phyloP scores from a whole-genome alignment of 2,797 vertebrate species.

The Lophius americanus region DNA sequence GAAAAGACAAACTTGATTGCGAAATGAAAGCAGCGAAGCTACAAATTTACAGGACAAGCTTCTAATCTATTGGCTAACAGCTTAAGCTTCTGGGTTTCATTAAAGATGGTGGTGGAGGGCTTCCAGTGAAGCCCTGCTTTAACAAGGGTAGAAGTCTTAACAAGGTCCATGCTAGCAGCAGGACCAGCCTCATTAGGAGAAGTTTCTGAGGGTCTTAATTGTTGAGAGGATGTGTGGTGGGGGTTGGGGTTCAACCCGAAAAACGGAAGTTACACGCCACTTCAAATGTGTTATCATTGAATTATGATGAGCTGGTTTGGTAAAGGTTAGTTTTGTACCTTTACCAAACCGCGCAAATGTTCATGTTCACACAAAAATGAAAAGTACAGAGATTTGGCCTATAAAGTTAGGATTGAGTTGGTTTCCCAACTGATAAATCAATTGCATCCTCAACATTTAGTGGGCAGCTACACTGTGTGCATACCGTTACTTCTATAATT shows the following conservation, averaged over 20 bases:
- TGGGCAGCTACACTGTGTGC: too few relatives aligned
- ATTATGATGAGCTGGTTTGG: too few relatives aligned
- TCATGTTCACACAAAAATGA: too few relatives aligned
- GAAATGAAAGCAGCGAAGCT: neutral
- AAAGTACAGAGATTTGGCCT: too few relatives aligned
- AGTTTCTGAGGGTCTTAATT: slow-evolving; percentile 19
- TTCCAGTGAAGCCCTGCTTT: slow-evolving; percentile 48
- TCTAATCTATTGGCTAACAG: neutral
- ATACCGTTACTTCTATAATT: too few relatives aligned
- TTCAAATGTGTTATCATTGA: neutral
- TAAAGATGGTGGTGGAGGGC: slow-evolving; percentile 33
- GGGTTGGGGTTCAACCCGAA: neutral
- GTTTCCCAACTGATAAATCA: too few relatives aligned
- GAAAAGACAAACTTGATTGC: too few relatives aligned
- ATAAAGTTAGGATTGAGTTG: too few relatives aligned
- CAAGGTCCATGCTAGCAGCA: slow-evolving; percentile 53
- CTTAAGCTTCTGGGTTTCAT: slow-evolving; percentile 56
- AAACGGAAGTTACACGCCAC: slow-evolving; percentile 1
- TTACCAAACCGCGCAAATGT: too few relatives aligned
- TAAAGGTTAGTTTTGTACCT: too few relatives aligned
- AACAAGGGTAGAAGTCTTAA: slow-evolving; percentile 60
- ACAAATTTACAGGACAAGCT: neutral
- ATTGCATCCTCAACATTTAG: too few relatives aligned
- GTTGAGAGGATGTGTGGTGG: slow-evolving; percentile 6
- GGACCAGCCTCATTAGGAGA: slow-evolving; percentile 59